Evolutionary conservation across 1,140 invertebrate genomes (phyloP), one percentile per base, ranked within the genome.

Genomic region (Drosophila quadrilineata): DNA sequence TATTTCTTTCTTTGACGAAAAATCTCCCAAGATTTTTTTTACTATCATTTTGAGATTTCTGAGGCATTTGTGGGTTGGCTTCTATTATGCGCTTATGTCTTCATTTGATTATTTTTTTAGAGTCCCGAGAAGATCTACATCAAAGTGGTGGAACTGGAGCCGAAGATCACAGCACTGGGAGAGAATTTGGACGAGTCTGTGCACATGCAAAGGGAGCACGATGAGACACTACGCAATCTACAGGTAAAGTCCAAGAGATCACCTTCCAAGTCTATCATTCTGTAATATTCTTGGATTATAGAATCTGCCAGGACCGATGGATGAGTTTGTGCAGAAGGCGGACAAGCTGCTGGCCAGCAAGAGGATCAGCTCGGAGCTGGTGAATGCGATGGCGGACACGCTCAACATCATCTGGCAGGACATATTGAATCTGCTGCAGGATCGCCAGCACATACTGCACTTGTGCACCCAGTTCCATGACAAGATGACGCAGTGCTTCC

Each of bases 321-420:
- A 96, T 77, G 96, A 98, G 90, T 92, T 98, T 48, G 92, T 98
- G 38, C 92, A 94, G 29, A 94, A 96, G 90, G 96, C 96, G 0
- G 96, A 98, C 90, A 93, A 95, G 74, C 90, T 96, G 62, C 95
- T 96, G 62, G 93, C 94, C 14, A 94, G 93, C 3, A 95, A 97
- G 85, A 93, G 93, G 74, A 93, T 94, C 8, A 92, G 94, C 65
- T 93, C 93, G 68, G 95, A 94, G 91, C 95, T 98, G 12, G 97
- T 97, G 85, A 93, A 95, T 46, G 96, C 96, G 1, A 98, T 98
- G 97, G 96, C 96, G 6, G 95, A 97, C 88, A 96, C 95, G 12
- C 90, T 98, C 24, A 94, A 94, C 33, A 92, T 94, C 65, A 96
- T 96, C 0, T 98, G 97, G 97, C 94, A 93, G 76, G 96, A 97